A percentile compares a stretch with the other conserved stretches of the same genome.
Conservation (phyloP, 2,888 invertebrate genomes). For the Drosophila peninsularis region DNA sequence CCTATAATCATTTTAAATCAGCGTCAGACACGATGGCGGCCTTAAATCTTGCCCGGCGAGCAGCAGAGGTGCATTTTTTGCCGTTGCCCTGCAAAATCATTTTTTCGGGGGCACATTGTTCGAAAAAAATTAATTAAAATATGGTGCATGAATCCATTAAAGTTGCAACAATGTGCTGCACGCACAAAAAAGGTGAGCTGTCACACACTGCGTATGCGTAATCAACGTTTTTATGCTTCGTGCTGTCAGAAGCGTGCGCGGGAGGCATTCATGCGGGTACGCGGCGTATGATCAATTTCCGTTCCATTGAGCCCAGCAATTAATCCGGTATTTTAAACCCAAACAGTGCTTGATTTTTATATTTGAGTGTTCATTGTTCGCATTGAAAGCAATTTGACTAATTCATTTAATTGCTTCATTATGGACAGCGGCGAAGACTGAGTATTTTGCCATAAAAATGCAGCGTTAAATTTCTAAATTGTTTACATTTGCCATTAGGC, state of each 20-base stretch:
- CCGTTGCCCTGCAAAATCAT: constrained; percentile 6
- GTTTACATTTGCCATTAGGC: constrained; percentile 71
- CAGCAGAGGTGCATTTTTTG: constrained; percentile 18
- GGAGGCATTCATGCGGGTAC: constrained; percentile 24
- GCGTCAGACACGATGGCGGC: constrained; percentile 40
- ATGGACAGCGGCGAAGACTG: constrained; percentile 18
- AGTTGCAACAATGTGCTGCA: constrained; percentile 41
- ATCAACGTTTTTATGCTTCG: constrained; percentile 25
- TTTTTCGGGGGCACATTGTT: constrained; percentile 33
- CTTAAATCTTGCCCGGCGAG: constrained; percentile 36
- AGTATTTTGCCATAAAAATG: constrained; percentile 60
- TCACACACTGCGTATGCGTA: constrained; percentile 43
- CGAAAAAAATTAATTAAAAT: constrained; percentile 69
- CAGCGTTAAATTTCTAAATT: constrained; percentile 77
- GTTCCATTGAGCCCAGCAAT: constrained; percentile 39
- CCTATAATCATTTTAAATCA: constrained; percentile 64
- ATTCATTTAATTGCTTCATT: constrained; percentile 62
- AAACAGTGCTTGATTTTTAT: constrained; percentile 3
- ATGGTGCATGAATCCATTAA: constrained; percentile 60
- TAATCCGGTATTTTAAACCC: constrained; percentile 29
- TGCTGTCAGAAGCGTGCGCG: constrained; percentile 1
- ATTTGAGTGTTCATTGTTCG: background rate
- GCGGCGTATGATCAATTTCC: constrained; percentile 49
- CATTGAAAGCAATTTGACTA: constrained; percentile 40
- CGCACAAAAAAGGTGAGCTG: constrained; percentile 26